Percentiles rank a stretch among this genome's conserved stretches.
Evolutionary conservation across 1,140 invertebrate genomes (phyloP).

Genomic region (Drosophila punjabiensis): DNA sequence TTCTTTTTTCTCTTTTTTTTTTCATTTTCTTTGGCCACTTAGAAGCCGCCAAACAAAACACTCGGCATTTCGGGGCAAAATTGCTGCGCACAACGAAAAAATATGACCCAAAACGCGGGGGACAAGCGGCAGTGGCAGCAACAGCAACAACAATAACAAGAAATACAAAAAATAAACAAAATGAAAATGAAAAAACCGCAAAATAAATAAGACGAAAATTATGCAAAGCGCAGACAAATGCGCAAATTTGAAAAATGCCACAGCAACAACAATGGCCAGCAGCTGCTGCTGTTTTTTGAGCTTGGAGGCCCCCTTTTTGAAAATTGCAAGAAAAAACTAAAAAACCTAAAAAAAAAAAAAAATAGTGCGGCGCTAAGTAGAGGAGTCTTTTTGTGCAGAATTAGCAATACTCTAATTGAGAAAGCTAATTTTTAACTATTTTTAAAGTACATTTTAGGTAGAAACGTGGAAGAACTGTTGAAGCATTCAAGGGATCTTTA

Average conservation of each 20-base stretch:
- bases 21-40: conserved; percentile 36
- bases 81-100: conserved; percentile 47
- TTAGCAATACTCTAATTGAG: conserved; percentile 7
- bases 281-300: conserved; percentile 67
- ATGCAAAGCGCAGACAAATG: conserved; percentile 82
- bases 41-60: conserved; percentile 67
- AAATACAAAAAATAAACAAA: conserved; percentile 30
- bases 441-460: too few relatives aligned
- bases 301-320: conserved; percentile 4
- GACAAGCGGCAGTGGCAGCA: conserved; percentile 24
- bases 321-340: not conserved
- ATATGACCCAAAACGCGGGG: conserved; percentile 49
- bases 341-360: not conserved
- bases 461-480: not conserved
- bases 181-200: conserved; percentile 46
- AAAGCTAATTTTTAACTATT: too few relatives aligned
- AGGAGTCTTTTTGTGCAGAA: not conserved
- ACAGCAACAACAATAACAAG: not conserved
- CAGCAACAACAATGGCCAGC: conserved; percentile 43
- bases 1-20: conserved; percentile 17
- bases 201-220: conserved; percentile 66
- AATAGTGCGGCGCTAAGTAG: conserved; percentile 3
- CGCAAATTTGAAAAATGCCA: conserved; percentile 83
- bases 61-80: conserved; percentile 56
- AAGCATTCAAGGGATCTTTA: too few relatives aligned